Conservation (phyloP, 2,113 vertebrate genomes). For the Halcyon senegalensis region DNA sequence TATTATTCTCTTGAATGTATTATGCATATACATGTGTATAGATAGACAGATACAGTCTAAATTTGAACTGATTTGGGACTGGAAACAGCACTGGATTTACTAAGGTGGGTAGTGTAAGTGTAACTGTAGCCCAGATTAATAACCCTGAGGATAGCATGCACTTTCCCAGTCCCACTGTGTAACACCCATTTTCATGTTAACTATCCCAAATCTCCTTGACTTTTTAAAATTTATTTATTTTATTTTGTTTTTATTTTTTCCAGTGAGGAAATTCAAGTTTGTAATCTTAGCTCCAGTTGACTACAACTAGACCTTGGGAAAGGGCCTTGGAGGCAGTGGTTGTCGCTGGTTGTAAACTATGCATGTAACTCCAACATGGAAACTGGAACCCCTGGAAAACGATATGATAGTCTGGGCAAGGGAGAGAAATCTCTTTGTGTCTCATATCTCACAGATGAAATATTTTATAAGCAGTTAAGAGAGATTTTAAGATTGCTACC, state of each 20-base stretch:
- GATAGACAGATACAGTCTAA: neutral
- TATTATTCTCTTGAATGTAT: neutral
- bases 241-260: too few species aligned
- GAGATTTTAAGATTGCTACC: too few species aligned
- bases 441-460: neutral
- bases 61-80: neutral
- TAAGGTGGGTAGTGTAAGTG: neutral
- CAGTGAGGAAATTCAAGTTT: neutral
- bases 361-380: neutral
- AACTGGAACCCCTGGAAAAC: neutral
- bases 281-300: neutral
- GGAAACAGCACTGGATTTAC: neutral
- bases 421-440: neutral
- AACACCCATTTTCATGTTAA: neutral
- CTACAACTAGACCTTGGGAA: neutral
- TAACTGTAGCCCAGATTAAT: neutral
- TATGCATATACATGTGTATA: neutral
- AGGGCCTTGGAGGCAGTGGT: neutral
- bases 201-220: neutral
- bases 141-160: neutral
- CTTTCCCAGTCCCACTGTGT: neutral
- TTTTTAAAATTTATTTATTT: too few species aligned
- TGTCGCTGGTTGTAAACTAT: neutral
- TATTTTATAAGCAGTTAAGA: too few species aligned
- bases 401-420: neutral